A percentile compares a stretch with the other conserved stretches of the same genome.
Evolutionary conservation across 2,888 invertebrate species (phyloP).

Genomic region (Keiferia lycopersicella): DNA sequence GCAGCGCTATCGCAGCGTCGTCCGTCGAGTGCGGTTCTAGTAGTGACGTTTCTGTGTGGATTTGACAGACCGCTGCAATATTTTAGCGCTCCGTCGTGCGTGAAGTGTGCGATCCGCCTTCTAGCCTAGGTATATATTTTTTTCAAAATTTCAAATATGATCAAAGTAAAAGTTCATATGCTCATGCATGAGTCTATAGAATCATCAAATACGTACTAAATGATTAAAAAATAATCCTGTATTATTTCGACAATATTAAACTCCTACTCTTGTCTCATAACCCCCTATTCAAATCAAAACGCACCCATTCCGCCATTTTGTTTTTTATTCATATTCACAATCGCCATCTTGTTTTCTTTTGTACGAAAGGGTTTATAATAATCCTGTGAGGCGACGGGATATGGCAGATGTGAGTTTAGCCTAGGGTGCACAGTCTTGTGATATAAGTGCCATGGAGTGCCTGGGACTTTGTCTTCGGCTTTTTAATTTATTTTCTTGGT

Average conservation of each 20-base stretch:
- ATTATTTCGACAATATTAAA: not conserved
- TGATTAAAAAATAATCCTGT: not conserved
- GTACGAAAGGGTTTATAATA: constrained; percentile 59
- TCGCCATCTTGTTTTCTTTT: constrained; percentile 62
- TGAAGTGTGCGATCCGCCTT: too few relatives aligned
- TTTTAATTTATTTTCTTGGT: constrained; percentile 1
- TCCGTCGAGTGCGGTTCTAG: too few relatives aligned
- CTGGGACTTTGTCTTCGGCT: constrained; percentile 18
- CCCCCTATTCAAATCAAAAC: constrained; percentile 33
- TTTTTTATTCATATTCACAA: constrained; percentile 46
- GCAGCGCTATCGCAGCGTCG: too few relatives aligned
- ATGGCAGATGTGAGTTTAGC: constrained; percentile 59
- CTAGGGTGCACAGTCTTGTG: constrained; percentile 50
- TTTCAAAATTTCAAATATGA: too few relatives aligned
- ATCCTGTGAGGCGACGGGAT: constrained; percentile 47
- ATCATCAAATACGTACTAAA: too few relatives aligned
- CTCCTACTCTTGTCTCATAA: constrained; percentile 24
- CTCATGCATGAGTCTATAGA: too few relatives aligned
- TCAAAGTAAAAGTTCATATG: too few relatives aligned
- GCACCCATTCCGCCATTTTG: constrained; percentile 74
- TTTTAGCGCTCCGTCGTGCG: too few relatives aligned
- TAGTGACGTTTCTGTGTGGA: too few relatives aligned
- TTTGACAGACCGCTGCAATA: too few relatives aligned
- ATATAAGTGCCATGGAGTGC: constrained; percentile 32
- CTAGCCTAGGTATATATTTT: too few relatives aligned